phyloP scores from a whole-genome alignment of 2,888 invertebrate genomes.

The Ischnura elegans region DNA sequence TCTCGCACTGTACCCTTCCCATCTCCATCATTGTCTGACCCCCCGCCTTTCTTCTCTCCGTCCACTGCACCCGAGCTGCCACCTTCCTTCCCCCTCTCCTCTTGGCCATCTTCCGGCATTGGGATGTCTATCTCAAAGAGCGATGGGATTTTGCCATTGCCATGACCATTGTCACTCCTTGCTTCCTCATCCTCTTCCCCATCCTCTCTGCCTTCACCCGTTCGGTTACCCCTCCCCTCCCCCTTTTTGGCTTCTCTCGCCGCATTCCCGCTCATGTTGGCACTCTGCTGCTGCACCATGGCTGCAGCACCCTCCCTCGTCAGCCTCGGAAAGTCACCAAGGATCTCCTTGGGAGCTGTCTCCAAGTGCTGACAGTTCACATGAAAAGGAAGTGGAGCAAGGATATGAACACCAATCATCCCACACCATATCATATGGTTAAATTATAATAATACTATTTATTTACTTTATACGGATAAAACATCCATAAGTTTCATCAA shows the following conservation, averaged over 20 bases:
- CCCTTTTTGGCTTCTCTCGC: constrained; percentile 69
- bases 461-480: too few relatives aligned
- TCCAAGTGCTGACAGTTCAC: constrained; percentile 92
- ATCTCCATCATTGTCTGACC: constrained; percentile 59
- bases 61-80: too few relatives aligned
- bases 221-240: constrained; percentile 71
- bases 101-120: constrained; percentile 72
- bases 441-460: too few relatives aligned
- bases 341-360: constrained; percentile 93
- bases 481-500: too few relatives aligned
- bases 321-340: constrained; percentile 92
- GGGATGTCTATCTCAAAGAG: constrained; percentile 76
- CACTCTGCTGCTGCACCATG: constrained; percentile 69
- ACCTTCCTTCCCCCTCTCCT: constrained; percentile 45
- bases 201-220: constrained; percentile 73
- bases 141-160: constrained; percentile 75
- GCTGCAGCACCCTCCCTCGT: constrained; percentile 87
- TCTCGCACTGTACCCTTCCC: constrained; percentile 7
- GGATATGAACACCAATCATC: too few relatives aligned
- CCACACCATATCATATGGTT: too few relatives aligned
- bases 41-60: constrained; percentile 50
- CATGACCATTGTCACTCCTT: constrained; percentile 73
- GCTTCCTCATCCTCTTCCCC: constrained; percentile 71
- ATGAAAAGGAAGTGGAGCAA: too few relatives aligned
- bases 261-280: background rate